phyloP scores from a whole-genome alignment of 2,113 vertebrate species.

The Motacilla tschutschensis region DNA sequence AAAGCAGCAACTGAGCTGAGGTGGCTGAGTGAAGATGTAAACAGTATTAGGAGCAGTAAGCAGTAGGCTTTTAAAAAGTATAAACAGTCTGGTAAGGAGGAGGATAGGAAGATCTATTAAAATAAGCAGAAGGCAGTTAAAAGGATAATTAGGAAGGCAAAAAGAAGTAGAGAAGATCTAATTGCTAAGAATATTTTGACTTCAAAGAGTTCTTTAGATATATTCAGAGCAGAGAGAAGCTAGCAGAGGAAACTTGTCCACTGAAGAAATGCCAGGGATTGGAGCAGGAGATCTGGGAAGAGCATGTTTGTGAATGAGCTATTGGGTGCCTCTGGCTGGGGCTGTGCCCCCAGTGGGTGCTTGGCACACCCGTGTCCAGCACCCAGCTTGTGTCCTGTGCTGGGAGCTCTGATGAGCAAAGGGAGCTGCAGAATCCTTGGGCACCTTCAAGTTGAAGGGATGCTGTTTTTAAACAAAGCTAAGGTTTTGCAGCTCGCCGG shows the following conservation, averaged over 20 bases:
- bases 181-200: conserved; percentile 51
- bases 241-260: not conserved
- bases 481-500: not conserved
- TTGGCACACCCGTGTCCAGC: not conserved
- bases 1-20: conserved; percentile 29
- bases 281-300: not conserved
- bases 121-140: conserved; percentile 69
- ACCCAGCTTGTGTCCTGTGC: not conserved
- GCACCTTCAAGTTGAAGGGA: accelerated
- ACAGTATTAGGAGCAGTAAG: conserved; percentile 54
- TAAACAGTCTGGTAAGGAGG: conserved; percentile 63
- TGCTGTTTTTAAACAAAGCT: not conserved
- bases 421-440: not conserved
- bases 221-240: not conserved
- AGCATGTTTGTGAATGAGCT: not conserved
- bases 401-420: not conserved
- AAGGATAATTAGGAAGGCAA: conserved; percentile 62
- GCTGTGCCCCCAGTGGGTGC: not conserved
- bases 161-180: conserved; percentile 51
- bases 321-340: not conserved
- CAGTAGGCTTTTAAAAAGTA: conserved; percentile 52
- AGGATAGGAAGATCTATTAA: conserved; percentile 59
- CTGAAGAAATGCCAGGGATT: not conserved
- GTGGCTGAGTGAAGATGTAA: conserved; percentile 53
- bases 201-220: conserved; percentile 34